Evolutionary conservation across 2,113 vertebrate genomes (phyloP), one percentile per base, ranked within the genome.

Genomic region (Acrocephalus kingi): DNA sequence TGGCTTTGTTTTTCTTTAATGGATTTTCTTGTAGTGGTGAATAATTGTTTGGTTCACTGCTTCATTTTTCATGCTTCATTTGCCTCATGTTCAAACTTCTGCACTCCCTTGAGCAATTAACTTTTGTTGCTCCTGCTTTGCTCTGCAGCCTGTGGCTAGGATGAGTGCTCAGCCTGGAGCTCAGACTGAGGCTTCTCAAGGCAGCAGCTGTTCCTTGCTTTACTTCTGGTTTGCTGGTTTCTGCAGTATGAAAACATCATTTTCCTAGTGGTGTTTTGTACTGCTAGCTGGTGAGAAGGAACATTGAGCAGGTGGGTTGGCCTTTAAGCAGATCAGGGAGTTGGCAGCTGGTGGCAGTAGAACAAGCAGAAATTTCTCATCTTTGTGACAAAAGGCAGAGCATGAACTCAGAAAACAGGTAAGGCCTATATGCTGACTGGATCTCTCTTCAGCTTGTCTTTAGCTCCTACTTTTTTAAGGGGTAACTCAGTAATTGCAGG

Each of bases 11-110:
- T 96, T 96, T 92, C 92, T 94, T 94, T 96, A 97, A 96, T 96
- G 96, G 95, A 92, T 96, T 96, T 97, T 94, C 92, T 94, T 97
- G 96, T 96, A 95, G 88, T 81, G 49, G 88, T 81, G 93, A 97
- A 97, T 96, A 96, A 97, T 96, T 96, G 85, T 93, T 96, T 96
- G 96, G 95, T 97, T 97, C 96, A 94, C 93, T 96, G 96, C 88
- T 93, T 96, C 90, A 0, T 84, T 94, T 93, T 95, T 96, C 90
- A 96, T 82, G 93, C 96, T 97, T 97, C 96, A 96, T 96, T 97
- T 96, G 77, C 76, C 66, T 93, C 92, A 90, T 92, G 96, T 56
- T 97, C 94, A 93, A 96, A 97, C 94, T 97, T 96, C 94, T 94
- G 76, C 94, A 93, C 84, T 97, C 96, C 92, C 93, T 92, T 88